Conservation (phyloP, 2,888 invertebrate genomes). For the Hypena proboscidalis region DNA sequence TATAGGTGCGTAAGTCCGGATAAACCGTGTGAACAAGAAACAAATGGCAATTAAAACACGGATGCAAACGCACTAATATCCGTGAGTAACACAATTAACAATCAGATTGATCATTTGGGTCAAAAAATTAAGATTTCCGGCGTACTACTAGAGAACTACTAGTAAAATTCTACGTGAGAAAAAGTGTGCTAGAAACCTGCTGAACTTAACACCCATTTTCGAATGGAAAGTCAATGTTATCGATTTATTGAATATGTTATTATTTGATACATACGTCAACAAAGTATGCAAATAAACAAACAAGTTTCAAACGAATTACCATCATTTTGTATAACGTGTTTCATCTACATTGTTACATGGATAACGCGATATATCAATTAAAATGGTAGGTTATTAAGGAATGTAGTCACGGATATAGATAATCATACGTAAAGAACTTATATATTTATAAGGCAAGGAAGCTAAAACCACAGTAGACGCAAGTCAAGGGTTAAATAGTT, state of each 20-base stretch:
- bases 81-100: slow-evolving; percentile 32
- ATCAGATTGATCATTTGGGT: slow-evolving; percentile 33
- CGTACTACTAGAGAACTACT: slow-evolving; percentile 4
- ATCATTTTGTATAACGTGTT: slow-evolving; percentile 37
- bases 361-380: slow-evolving; percentile 33
- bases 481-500: slow-evolving; percentile 33
- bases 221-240: slow-evolving; percentile 38
- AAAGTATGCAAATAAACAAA: slow-evolving; percentile 15
- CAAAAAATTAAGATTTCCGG: slow-evolving; percentile 34
- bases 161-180: slow-evolving; percentile 39
- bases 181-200: slow-evolving; percentile 44
- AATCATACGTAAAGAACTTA: slow-evolving; percentile 20
- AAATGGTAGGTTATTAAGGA: slow-evolving; percentile 24
- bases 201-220: slow-evolving; percentile 28
- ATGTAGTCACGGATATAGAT: slow-evolving; percentile 25
- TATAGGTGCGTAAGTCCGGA: slow-evolving; percentile 30
- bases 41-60: slow-evolving; percentile 55
- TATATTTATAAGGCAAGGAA: slow-evolving; percentile 20
- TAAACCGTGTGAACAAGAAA: slow-evolving; percentile 48
- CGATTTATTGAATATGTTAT: slow-evolving; percentile 15
- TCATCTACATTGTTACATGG: slow-evolving; percentile 32
- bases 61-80: slow-evolving; percentile 50
- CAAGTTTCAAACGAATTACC: slow-evolving; percentile 17
- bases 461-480: slow-evolving; percentile 1
- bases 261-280: slow-evolving; percentile 16